These are phyloP conservation scores for Trichomycterus rosablanca DNA, from an alignment of 2,113 vertebrate genomes.

Conservation along the genomic window DNA sequence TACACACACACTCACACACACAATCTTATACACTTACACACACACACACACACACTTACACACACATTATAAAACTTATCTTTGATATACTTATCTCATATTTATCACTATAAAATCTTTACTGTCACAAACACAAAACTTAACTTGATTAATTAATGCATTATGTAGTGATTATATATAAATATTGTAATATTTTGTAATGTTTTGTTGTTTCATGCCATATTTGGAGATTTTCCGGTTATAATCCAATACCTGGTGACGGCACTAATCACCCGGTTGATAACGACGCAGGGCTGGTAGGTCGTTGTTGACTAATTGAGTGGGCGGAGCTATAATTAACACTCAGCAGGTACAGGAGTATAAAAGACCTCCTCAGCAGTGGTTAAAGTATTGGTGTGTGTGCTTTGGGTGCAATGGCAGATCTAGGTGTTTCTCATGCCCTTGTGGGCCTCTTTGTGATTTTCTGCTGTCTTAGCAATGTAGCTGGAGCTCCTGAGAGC, in stretches of 20 bases:
- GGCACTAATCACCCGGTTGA: background rate
- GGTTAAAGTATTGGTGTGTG: background rate
- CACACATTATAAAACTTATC: no score
- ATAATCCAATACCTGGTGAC: background rate
- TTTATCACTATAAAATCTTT: no score
- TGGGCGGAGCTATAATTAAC: background rate
- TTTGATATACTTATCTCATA: no score
- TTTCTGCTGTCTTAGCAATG: background rate
- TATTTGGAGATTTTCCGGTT: no score
- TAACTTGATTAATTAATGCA: no score
- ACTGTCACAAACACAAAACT: no score
- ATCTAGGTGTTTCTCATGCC: background rate
- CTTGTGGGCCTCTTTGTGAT: background rate
- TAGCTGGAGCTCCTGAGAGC: background rate
- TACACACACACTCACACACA: no score
- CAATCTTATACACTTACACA: no score
- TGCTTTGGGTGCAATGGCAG: background rate
- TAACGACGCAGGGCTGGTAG: constrained; percentile 2
- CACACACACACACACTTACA: no score
- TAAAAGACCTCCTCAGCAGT: background rate
- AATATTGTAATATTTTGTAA: no score
- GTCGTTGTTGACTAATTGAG: background rate
- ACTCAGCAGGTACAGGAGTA: background rate
- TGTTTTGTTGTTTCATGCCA: no score
- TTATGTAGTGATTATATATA: no score